Conservation (phyloP, 2,888 invertebrate genomes). For the Caenorhabditis plicata region DNA sequence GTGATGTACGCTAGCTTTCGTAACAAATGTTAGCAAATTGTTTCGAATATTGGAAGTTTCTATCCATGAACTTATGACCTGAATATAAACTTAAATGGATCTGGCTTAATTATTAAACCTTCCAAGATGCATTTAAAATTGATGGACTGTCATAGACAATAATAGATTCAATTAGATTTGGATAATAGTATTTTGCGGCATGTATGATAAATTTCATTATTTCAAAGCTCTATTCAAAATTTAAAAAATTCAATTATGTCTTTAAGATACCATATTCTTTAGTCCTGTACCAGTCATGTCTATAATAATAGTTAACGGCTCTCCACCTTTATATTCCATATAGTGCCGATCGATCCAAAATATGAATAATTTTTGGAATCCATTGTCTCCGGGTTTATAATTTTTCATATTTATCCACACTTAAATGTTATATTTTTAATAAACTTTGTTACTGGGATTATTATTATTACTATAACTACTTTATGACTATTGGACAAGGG, state of each 20-base stretch:
- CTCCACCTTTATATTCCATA: conserved; percentile 48
- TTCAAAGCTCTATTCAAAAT: conserved; percentile 61
- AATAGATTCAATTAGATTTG: conserved; percentile 44
- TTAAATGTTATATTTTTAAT: conserved; percentile 32
- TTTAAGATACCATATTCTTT: conserved; percentile 50
- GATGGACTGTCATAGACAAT: conserved; percentile 53
- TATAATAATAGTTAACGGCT: conserved; percentile 51
- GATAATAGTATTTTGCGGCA: conserved; percentile 59
- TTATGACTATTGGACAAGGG: no score
- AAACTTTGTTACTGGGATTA: no score
- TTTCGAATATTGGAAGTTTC: conserved; percentile 31
- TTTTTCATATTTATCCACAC: conserved; percentile 59
- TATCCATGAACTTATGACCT: conserved; percentile 50
- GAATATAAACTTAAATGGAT: background rate
- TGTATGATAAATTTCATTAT: conserved; percentile 59
- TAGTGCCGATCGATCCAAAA: conserved; percentile 62
- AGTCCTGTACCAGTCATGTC: conserved; percentile 52
- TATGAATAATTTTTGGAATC: conserved; percentile 49
- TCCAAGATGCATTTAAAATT: conserved; percentile 57
- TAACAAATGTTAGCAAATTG: conserved; percentile 34
- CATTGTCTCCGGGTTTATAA: conserved; percentile 41
- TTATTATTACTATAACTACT: no score
- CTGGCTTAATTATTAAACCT: conserved; percentile 24
- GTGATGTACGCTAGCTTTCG: conserved; percentile 39
- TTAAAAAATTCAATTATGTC: conserved; percentile 1